phyloP scores from a whole-genome alignment of 2,888 invertebrate genomes.

The Coleophora flavipennella region DNA sequence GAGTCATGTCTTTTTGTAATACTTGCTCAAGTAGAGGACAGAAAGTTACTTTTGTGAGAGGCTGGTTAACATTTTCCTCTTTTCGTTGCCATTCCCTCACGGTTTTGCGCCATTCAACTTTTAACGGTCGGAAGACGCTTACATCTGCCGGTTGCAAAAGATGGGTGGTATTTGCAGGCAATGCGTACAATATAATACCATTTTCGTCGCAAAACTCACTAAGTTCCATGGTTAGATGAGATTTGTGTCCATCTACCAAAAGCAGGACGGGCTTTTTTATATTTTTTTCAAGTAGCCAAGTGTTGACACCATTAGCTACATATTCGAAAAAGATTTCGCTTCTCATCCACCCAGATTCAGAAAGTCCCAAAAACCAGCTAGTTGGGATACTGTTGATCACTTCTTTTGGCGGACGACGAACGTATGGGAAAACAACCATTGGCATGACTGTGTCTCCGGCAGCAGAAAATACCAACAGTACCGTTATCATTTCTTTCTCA shows the following conservation, averaged over 20 bases:
- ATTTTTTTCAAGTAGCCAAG: constrained; percentile 3
- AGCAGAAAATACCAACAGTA: constrained; percentile 15
- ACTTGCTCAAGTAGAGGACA: constrained; percentile 6
- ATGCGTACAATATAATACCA: constrained; percentile 1
- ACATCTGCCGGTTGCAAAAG: constrained; percentile 11
- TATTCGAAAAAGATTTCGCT: constrained; percentile 7
- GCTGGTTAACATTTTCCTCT: background rate
- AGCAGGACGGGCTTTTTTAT: constrained; percentile 1
- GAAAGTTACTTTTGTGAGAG: constrained; percentile 4
- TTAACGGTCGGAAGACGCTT: constrained; percentile 9
- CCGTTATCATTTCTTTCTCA: constrained; percentile 20
- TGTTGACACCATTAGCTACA: constrained; percentile 6
- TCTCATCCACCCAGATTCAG: constrained; percentile 5
- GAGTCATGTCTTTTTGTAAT: background rate
- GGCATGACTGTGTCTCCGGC: constrained; percentile 15
- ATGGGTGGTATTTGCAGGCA: constrained; percentile 12
- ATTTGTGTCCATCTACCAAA: constrained; percentile 10
- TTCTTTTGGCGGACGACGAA: constrained; percentile 11
- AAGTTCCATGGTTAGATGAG: constrained; percentile 11
- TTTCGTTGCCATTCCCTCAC: constrained; percentile 3
- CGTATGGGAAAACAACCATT: constrained; percentile 14
- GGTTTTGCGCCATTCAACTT: constrained; percentile 4
- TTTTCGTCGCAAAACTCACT: constrained; percentile 3
- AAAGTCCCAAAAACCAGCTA: constrained; percentile 3
- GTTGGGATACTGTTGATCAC: constrained; percentile 14